Percentiles rank a stretch among this genome's conserved stretches.
phyloP scores from a whole-genome alignment of 2,113 vertebrate genomes.

The Dicaeum eximium region DNA sequence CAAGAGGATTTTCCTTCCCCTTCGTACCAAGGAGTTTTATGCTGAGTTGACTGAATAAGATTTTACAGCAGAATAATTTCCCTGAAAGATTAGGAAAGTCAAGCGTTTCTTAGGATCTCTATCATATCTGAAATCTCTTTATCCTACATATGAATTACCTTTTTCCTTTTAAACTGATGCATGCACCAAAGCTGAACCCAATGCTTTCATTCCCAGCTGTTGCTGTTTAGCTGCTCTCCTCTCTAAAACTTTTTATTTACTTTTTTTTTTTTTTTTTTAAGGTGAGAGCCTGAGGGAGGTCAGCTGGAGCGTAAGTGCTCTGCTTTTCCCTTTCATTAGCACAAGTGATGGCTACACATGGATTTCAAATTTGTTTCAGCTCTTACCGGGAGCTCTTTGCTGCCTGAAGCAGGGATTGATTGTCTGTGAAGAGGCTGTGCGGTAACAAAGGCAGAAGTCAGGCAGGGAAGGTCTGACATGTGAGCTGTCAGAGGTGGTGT shows the following conservation, averaged over 20 bases:
- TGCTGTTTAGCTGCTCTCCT: background rate
- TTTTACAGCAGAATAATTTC: background rate
- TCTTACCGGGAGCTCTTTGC: conserved; percentile 30
- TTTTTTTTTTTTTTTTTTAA: background rate
- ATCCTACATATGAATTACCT: background rate
- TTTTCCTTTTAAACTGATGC: background rate
- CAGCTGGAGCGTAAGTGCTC: conserved; percentile 53
- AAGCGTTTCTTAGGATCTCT: conserved; percentile 27
- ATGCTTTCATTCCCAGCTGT: conserved; percentile 28
- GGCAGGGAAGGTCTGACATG: conserved; percentile 77
- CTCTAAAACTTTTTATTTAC: background rate
- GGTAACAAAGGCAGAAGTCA: conserved; percentile 79
- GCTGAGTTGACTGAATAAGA: conserved; percentile 5
- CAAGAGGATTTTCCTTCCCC: background rate
- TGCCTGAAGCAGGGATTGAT: conserved; percentile 57
- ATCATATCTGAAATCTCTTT: conserved; percentile 37
- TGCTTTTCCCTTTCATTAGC: conserved; percentile 72
- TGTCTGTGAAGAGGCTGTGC: conserved; percentile 59
- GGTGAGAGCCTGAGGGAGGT: conserved; percentile 61
- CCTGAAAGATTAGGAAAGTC: conserved; percentile 8
- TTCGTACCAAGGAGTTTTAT: background rate
- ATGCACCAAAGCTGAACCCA: background rate
- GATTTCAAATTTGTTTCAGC: conserved; percentile 43
- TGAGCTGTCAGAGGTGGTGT: conserved; percentile 81
- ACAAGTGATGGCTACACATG: conserved; percentile 19